A percentile compares a stretch with the other conserved stretches of the same genome.
Conservation (phyloP, 2,113 vertebrate genomes). For the Carassius auratus region DNA sequence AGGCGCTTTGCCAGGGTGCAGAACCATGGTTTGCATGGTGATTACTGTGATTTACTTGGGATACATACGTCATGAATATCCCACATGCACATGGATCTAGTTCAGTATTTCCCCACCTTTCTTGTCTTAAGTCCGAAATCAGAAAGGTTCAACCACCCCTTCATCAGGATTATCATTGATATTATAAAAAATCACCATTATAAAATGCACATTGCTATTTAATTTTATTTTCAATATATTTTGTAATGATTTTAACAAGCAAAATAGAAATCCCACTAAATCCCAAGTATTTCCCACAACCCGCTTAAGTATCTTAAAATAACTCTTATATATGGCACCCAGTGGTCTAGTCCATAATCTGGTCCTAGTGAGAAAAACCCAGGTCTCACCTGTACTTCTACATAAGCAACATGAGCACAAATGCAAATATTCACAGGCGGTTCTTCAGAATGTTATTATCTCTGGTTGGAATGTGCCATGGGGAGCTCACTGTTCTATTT, state of each 20-base stretch:
- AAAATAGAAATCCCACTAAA: too few relatives aligned
- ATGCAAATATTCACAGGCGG: slow-evolving; percentile 21
- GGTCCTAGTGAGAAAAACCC: too few relatives aligned
- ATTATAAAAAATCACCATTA: not conserved
- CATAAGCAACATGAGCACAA: not conserved
- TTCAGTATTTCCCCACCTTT: not conserved
- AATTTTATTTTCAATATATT: too few relatives aligned
- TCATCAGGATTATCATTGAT: not conserved
- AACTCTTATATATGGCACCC: too few relatives aligned
- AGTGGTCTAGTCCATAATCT: not conserved
- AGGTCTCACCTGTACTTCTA: not conserved
- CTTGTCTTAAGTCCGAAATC: not conserved
- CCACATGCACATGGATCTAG: too few relatives aligned
- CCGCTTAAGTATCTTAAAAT: too few relatives aligned
- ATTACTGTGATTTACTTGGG: slow-evolving; percentile 72
- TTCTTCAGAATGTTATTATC: slow-evolving; percentile 7
- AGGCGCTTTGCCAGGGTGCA: too few relatives aligned
- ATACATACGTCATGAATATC: slow-evolving; percentile 63
- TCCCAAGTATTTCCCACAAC: too few relatives aligned
- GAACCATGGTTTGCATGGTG: slow-evolving; percentile 63
- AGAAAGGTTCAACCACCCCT: not conserved
- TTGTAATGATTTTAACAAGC: too few relatives aligned
- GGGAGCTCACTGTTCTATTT: not conserved
- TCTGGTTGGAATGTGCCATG: not conserved
- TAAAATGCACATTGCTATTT: too few relatives aligned